Conservation (phyloP, 2,888 invertebrate genomes). For the Epistrophe eligans region DNA sequence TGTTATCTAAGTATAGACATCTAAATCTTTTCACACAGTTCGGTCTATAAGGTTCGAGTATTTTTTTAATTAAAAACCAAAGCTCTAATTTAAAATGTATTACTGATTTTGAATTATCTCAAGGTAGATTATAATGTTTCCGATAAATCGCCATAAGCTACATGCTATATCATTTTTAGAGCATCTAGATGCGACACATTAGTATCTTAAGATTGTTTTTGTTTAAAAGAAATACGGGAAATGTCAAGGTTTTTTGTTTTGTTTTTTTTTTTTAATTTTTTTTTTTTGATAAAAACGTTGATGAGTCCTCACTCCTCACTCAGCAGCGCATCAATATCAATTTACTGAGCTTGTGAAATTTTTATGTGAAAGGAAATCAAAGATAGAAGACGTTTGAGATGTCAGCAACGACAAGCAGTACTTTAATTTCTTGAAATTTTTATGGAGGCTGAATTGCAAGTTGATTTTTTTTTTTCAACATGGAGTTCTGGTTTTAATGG, state of each 20-base stretch:
- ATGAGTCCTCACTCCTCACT: conserved; percentile 27
- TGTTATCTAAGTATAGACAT: no score
- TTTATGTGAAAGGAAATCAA: conserved; percentile 23
- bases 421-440: conserved; percentile 5
- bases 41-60: no score
- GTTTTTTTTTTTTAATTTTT: background rate
- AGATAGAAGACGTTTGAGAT: background rate
- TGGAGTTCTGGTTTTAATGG: no score
- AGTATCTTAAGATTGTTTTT: background rate
- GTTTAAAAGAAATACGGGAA: background rate
- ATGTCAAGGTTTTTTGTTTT: background rate
- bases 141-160: no score
- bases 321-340: conserved; percentile 66
- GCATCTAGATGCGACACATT: background rate
- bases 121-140: no score
- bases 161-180: no score
- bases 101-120: no score
- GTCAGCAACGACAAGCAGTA: background rate
- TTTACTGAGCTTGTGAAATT: conserved; percentile 58
- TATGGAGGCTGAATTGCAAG: background rate
- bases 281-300: conserved; percentile 22
- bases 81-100: no score
- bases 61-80: no score
- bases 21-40: no score
- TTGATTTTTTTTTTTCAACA: background rate